Percentiles rank a stretch among this genome's conserved stretches.
Evolutionary conservation across 1,140 invertebrate genomes (phyloP).

Genomic region (Bicyclus anynana): DNA sequence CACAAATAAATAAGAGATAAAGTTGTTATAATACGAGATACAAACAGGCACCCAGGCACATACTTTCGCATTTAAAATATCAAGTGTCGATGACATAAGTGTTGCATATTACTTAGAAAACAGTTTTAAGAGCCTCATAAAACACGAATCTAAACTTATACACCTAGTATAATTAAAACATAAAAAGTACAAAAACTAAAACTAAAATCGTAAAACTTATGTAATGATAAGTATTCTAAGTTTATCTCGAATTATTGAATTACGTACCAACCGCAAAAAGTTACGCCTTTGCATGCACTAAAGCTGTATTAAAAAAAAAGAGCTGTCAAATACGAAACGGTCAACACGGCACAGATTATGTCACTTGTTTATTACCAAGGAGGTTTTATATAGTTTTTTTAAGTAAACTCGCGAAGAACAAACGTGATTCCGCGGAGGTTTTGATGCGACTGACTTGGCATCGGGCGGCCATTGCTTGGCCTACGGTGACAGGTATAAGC

Average conservation of each 20-base stretch:
- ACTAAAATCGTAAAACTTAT: background rate
- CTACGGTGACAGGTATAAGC: background rate
- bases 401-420: background rate
- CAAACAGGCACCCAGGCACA: background rate
- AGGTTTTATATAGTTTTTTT: background rate
- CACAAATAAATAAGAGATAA: too few species aligned
- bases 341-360: conserved; percentile 4
- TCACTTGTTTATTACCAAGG: background rate
- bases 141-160: background rate
- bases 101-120: background rate
- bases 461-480: conserved; percentile 1
- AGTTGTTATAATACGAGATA: too few species aligned
- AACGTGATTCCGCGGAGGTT: background rate
- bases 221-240: background rate
- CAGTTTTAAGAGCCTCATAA: background rate
- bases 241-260: background rate
- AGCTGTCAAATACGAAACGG: conserved; percentile 2
- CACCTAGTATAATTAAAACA: background rate
- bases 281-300: background rate
- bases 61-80: background rate
- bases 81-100: background rate
- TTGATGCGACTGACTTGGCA: background rate
- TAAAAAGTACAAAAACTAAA: background rate
- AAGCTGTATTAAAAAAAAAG: background rate
- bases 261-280: background rate